Evolutionary conservation across 2,888 invertebrate genomes (phyloP), one percentile per base, ranked within the genome.

Genomic region (Arge pagana): DNA sequence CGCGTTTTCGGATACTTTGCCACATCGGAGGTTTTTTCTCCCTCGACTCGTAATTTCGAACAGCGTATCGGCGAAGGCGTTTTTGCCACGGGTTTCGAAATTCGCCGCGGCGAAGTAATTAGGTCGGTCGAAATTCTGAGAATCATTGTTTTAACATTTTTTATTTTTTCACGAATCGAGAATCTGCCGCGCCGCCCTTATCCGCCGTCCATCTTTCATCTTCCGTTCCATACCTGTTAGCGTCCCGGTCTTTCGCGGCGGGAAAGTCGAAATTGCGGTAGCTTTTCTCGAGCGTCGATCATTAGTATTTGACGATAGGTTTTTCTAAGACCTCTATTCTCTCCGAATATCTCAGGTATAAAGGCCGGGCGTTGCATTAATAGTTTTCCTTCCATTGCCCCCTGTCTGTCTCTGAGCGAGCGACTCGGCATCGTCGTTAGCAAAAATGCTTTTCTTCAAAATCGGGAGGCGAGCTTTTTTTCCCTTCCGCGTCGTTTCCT

Each of bases 331-430:
- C 11, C 35, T 19, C 15, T 13, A n/a, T 39, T 45, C 42, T 33
- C 21, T 16, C 33, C 30, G 30, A 37, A 24, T 39, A 39, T 39
- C 24, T 15, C 21, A 8, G 43, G 15, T 21, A 35, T 24, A 6
- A 11, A 33, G 35, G 35, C 35, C 35, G 31, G 21, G 45, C 33
- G 45, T 35, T 33, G 24, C 35, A 45, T 45, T 45, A 45, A 45
- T 45, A 23, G 45, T 21, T 45, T 45, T 45, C 33, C 35, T n/a
- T n/a, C n/a, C n/a, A n/a, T 45, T 45, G 45, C 33, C 45, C 45
- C 21, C 33, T 43, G 43, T 31, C 21, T 21, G 21, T 4, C 11
- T 19, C n/a, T n/a, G n/a, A n/a, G n/a, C n/a, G n/a, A n/a, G n/a
- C n/a, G n/a, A n/a, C n/a, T n/a, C n/a, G n/a, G n/a, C n/a, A n/a